A percentile compares a stretch with the other conserved stretches of the same genome.
phyloP scores from a whole-genome alignment of 37 sponge, comb jelly and placozoan species.

The Diacarnus erythraeanus region DNA sequence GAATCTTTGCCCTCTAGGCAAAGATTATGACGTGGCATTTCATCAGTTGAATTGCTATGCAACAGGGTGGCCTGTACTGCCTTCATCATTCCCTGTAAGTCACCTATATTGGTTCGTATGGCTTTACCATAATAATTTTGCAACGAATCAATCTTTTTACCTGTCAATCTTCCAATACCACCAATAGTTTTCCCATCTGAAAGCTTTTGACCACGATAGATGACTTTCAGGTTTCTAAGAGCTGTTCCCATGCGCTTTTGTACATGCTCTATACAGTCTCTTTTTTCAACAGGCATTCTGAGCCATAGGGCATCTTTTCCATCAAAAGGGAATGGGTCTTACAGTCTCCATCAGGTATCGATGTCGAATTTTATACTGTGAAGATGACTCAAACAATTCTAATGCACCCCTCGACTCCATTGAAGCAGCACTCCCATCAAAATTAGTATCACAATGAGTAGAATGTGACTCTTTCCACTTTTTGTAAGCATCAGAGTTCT shows the following conservation, averaged over 20 bases:
- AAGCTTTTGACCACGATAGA: constrained; percentile 14
- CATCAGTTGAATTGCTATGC: constrained; percentile 30
- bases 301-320: constrained; percentile 34
- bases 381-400: background rate
- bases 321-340: constrained; percentile 6
- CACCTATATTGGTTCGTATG: constrained; percentile 19
- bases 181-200: constrained; percentile 39
- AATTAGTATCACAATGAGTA: background rate
- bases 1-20: constrained; percentile 24
- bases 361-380: background rate
- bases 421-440: constrained; percentile 19
- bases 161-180: constrained; percentile 31
- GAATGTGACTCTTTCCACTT: constrained; percentile 10
- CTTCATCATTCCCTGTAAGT: constrained; percentile 23
- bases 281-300: constrained; percentile 10
- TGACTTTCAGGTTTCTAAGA: constrained; percentile 13
- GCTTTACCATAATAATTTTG: constrained; percentile 51
- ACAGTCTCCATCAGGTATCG: constrained; percentile 24
- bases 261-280: constrained; percentile 40
- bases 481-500: background rate
- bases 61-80: constrained; percentile 23
- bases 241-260: constrained; percentile 40
- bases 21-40: constrained; percentile 17
- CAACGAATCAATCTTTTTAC: constrained; percentile 15
- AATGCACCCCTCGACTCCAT: constrained; percentile 31